Base-by-base conservation (phyloP, 2,797 vertebrate species). In the Buphagus erythrorhynchus region DNA sequence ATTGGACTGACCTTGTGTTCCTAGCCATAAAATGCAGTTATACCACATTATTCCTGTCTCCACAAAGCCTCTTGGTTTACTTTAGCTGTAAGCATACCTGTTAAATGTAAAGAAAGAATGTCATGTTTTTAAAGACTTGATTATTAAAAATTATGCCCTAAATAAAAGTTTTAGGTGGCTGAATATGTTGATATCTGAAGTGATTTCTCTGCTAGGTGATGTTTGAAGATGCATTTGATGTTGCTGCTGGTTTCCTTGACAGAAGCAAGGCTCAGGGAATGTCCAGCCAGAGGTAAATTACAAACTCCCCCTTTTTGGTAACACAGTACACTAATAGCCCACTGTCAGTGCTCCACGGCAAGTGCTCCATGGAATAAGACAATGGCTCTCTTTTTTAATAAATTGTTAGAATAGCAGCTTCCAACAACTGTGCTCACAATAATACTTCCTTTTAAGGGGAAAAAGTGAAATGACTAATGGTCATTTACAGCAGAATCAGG, bases 181-280 rank as follows among this genome's bases (percentile, higher is more conserved):
- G 61, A 13, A 49, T 74, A 48, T 88, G 40, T 77, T 94, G 83
- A 90, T 65, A 75, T 89, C 31, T 94, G 62, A 93, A 93, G 81
- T 91, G 51, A 73, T 95, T 96, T 97, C 86, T 95, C 68, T 95
- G 82, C 75, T 91, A 98, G 98, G 92, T 98, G 45, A 97, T 98
- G 71, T 97, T 98, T 95, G 98, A 98, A 97, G 98, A 98, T 89
- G 97, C 97, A 0, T 97, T 98, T 45, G 97, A 98, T 71, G 92
- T 98, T 85, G 96, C 98, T 62, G 87, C 94, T 62, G 90, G 83
- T 61, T 97, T 98, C 59, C 93, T 98, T 76, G 96, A 96, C n/a
- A 77, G 79, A 76, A 93, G 61, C 7, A 69, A 94, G 80, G 77
- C 77, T 85, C 97, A 72, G 49, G 88, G 82, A 68, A 61, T 36